Conservation (phyloP, 2,888 invertebrate species). For the Cylindroiulus punctatus region DNA sequence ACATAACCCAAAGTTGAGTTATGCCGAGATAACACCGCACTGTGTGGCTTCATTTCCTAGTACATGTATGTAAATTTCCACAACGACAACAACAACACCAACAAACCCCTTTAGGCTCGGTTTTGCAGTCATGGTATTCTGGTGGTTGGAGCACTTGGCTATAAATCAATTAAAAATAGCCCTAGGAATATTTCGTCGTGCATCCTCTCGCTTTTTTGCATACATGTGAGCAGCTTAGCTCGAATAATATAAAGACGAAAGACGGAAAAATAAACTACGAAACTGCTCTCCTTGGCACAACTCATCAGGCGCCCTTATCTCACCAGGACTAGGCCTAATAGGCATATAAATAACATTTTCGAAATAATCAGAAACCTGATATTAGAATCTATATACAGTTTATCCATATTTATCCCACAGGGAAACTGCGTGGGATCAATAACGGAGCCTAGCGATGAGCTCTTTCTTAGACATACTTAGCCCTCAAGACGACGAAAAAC, state of each 20-base stretch:
- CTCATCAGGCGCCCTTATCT: slow-evolving; percentile 29
- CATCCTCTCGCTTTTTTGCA: background rate
- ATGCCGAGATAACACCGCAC: background rate
- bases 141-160: background rate
- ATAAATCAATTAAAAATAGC: slow-evolving; percentile 47
- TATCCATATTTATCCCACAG: slow-evolving; percentile 33
- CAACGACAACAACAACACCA: background rate
- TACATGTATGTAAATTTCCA: slow-evolving; percentile 17
- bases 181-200: background rate
- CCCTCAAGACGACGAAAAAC: background rate
- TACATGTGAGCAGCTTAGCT: background rate
- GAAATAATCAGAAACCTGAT: slow-evolving; percentile 41
- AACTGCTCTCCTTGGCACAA: background rate
- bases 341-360: slow-evolving; percentile 12
- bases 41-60: slow-evolving; percentile 8
- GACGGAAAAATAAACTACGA: slow-evolving; percentile 30
- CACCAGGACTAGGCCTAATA: background rate
- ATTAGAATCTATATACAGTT: slow-evolving; percentile 45
- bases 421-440: slow-evolving; percentile 38
- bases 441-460: background rate
- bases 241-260: slow-evolving; percentile 23
- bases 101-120: slow-evolving; percentile 11
- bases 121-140: background rate
- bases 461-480: background rate
- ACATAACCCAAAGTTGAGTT: background rate